A percentile compares a stretch with the other conserved stretches of the same genome.
phyloP scores from a whole-genome alignment of 2,797 vertebrate genomes.

The Poeciliopsis turneri region DNA sequence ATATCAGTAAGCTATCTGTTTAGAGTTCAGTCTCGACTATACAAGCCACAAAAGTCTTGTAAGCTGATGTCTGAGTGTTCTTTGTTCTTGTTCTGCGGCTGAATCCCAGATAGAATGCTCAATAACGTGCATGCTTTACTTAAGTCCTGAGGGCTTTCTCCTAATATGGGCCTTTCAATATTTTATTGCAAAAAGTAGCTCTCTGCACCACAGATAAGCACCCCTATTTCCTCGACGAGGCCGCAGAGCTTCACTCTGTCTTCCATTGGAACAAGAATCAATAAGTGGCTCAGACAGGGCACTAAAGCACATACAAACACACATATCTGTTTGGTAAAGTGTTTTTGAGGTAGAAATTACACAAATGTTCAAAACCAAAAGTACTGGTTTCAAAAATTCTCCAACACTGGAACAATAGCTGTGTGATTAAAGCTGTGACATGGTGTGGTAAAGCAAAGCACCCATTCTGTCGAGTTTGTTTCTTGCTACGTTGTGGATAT shows the following conservation, averaged over 20 bases:
- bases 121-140: constrained; percentile 42
- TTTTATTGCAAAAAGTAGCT: constrained; percentile 51
- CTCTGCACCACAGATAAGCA: constrained; percentile 39
- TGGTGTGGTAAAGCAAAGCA: not conserved
- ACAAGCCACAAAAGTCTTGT: constrained; percentile 22
- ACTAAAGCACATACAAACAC: constrained; percentile 41
- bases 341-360: constrained; percentile 21
- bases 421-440: constrained; percentile 14
- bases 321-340: constrained; percentile 35
- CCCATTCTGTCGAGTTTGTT: not conserved
- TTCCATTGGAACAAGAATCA: constrained; percentile 57
- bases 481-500: not conserved
- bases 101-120: constrained; percentile 38
- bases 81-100: constrained; percentile 9
- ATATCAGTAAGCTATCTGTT: constrained; percentile 25
- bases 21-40: constrained; percentile 39
- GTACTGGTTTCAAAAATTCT: constrained; percentile 22
- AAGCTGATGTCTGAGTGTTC: constrained; percentile 11
- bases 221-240: constrained; percentile 46
- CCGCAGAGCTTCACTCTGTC: constrained; percentile 38
- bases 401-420: constrained; percentile 8
- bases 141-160: constrained; percentile 54
- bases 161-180: constrained; percentile 54
- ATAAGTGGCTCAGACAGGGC: constrained; percentile 52
- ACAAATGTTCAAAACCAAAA: constrained; percentile 34